Evolutionary conservation across 2,888 invertebrate genomes (phyloP).

Genomic region (Scaptomyza polygonia): DNA sequence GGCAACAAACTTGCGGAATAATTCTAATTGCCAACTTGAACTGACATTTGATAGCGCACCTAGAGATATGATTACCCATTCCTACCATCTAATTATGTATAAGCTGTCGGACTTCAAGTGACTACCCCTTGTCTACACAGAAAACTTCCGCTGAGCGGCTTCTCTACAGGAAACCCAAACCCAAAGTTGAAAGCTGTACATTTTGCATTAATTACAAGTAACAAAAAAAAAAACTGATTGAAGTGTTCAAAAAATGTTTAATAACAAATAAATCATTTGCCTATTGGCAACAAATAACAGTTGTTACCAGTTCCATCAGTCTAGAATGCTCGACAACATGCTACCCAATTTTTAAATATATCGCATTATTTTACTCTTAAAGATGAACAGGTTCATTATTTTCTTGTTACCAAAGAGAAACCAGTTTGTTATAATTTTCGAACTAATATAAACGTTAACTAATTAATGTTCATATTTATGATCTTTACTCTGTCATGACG

Average conservation of each 20-base stretch:
- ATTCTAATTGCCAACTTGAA: slow-evolving; percentile 18
- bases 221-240: slow-evolving; percentile 69
- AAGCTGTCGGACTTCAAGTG: slow-evolving; percentile 49
- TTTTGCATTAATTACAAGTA: slow-evolving; percentile 65
- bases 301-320: neutral
- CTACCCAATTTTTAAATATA: slow-evolving; percentile 42
- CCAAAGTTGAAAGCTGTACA: slow-evolving; percentile 35
- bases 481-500: neutral
- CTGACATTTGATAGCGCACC: slow-evolving; percentile 62
- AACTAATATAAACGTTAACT: neutral
- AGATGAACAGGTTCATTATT: slow-evolving; percentile 23
- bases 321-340: slow-evolving; percentile 32
- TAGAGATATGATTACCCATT: slow-evolving; percentile 49
- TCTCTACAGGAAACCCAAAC: slow-evolving; percentile 67
- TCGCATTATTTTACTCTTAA: no score
- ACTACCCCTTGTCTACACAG: slow-evolving; percentile 53
- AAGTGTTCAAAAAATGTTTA: slow-evolving; percentile 53
- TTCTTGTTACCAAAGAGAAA: slow-evolving; percentile 10
- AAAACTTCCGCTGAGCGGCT: slow-evolving; percentile 64
- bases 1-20: slow-evolving; percentile 60
- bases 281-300: slow-evolving; percentile 11
- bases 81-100: slow-evolving; percentile 69
- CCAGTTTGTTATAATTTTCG: neutral
- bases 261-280: slow-evolving; percentile 58
- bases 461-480: slow-evolving; percentile 4